phyloP scores from a whole-genome alignment of 2,797 vertebrate species.

The Leucoraja ocellata region DNA sequence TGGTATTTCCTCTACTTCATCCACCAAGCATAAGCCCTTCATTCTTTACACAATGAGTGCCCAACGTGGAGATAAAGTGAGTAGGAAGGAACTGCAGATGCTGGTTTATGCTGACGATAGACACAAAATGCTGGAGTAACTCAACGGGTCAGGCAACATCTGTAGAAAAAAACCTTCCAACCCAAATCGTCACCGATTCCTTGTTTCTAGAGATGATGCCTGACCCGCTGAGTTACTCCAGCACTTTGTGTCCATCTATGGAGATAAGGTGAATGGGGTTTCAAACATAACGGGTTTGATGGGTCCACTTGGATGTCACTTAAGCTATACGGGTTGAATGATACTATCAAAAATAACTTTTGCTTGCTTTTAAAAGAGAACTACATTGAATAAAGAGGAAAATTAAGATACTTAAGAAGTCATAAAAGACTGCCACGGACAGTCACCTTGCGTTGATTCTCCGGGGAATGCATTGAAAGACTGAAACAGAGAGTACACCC shows the following conservation, averaged over 20 bases:
- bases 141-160: no score
- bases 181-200: no score
- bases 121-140: no score
- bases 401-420: not conserved
- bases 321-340: not conserved
- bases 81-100: no score
- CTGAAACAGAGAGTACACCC: not conserved
- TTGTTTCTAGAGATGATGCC: no score
- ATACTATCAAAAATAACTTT: not conserved
- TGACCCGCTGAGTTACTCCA: no score
- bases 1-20: no score
- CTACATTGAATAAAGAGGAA: not conserved
- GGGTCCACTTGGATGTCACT: not conserved
- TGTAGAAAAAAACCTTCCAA: no score
- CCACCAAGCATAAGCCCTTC: no score
- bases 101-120: no score
- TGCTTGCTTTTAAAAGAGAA: not conserved
- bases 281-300: not conserved
- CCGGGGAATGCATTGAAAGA: not conserved
- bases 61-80: not conserved
- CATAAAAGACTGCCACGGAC: not conserved
- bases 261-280: not conserved
- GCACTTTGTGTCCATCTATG: no score
- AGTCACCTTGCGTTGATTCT: not conserved
- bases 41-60: not conserved